Evolutionary conservation across 2,888 invertebrate genomes (phyloP), one percentile per base, ranked within the genome.

Genomic region (Mimumesa dahlbomi): DNA sequence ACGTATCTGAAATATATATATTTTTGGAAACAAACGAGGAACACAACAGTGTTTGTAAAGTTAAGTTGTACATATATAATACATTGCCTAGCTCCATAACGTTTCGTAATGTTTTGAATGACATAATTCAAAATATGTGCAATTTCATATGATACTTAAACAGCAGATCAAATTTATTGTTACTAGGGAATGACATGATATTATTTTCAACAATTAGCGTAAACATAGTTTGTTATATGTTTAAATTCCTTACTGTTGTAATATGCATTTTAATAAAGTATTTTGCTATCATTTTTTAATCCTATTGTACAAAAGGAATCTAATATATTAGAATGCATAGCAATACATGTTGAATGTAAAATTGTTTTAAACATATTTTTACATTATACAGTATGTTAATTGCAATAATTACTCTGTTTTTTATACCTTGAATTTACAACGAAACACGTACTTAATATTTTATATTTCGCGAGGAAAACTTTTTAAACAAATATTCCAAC

Each of bases 91-190:
- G 1, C 11, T 42, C 16, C 16, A 25, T 9, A 7, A 42, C 7
- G 22, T 21, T 16, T 48, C 19, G 21, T 18, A 13, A 7, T 7
- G 34, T 34, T n/a, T 7, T 34, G 34, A 7, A 2, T 2, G 29
- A 2, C 29, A 29, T 29, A 64, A 18, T 43, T 6, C 29, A 7
- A 31, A 31, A 34, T 49, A 75, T 46, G 70, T 75, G 61, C 59
- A 74, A 70, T 71, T 57, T 58, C 36, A 57, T 40, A 38, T 40
- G n/a, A n/a, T n/a, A 53, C 21, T 45, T 13, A 22, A 9, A 34
- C 34, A 6, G n/a, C 36, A 48, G 25, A 13, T 13, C 36, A n/a
- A 34, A 11, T 57, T 42, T 38, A 13, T 45, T 38, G 13, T 25
- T 67, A 45, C 21, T n/a, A n/a, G n/a, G 21, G n/a, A 38, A 58